Base-by-base conservation (phyloP, 2,113 vertebrate genomes). In the Zosterops pallidus region DNA sequence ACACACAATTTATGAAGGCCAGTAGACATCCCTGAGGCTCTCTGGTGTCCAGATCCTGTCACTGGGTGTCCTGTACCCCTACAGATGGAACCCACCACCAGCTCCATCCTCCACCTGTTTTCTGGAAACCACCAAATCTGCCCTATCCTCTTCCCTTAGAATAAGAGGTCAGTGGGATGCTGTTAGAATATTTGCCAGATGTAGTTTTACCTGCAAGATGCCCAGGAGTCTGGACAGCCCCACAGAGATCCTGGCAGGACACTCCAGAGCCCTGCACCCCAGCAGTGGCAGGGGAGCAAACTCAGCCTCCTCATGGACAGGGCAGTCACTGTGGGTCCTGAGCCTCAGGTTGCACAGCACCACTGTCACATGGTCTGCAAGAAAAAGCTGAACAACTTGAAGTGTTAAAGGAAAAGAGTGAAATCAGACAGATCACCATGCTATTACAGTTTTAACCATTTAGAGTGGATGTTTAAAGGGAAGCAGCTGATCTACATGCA, bases 61-160 rank as follows among this genome's bases (percentile, higher is more conserved):
- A 7, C n/a, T 0, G 0, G 8, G 2, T 63, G 33, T 12, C 4
- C 35, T 75, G 44, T 12, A 44, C 16, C 20, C 41, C 10, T 10
- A 3, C 3, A 21, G n/a, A 17, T 35, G 33, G 46, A n/a, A 28
- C 41, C 39, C 2, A 4, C 21, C 37, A 29, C 14, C 47, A 16
- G 9, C 70, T 63, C 67, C 42, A 21, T 53, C n/a, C 65, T 53
- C n/a, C 33, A 14, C 20, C 25, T 42, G 9, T 7, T 78, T 60
- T 25, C 39, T 15, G 41, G 39, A 26, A 31, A 23, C 35, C 39
- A 52, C 42, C 44, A 28, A 62, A 29, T 77, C 35, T 39, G 53
- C 22, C 53, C 35, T 26, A 2, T 31, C 21, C 29, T 18, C 0
- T 5, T 50, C 31, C 44, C 31, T 47, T 28, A 7, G n/a, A 37